These are phyloP conservation scores for Pteromalus puparum DNA, from an alignment of 1,140 invertebrate species.

Conservation along the genomic window DNA sequence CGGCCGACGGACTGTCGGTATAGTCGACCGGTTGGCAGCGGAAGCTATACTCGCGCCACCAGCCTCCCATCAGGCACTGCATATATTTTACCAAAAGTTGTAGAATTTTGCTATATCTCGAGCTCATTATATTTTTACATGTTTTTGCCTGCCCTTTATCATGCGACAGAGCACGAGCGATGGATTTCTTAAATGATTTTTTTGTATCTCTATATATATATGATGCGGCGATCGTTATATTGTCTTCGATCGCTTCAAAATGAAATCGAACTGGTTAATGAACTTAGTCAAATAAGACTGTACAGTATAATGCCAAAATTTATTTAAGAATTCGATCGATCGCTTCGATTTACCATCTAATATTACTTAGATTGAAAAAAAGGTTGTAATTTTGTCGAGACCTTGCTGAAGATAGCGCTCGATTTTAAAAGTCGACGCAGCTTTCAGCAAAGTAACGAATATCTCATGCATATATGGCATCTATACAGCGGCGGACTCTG, in stretches of 20 bases:
- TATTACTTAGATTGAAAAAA: neutral
- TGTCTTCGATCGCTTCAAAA: too few species aligned
- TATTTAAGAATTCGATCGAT: neutral
- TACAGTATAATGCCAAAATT: neutral
- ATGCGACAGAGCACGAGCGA: neutral
- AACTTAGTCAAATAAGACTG: neutral
- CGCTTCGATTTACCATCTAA: neutral
- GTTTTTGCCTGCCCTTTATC: neutral
- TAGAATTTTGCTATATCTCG: neutral
- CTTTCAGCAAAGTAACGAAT: neutral
- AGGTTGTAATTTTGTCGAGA: neutral
- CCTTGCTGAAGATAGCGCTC: neutral
- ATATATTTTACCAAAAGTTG: slow-evolving; percentile 56
- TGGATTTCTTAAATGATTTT: neutral
- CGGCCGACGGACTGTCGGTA: slow-evolving; percentile 82
- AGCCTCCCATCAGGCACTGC: slow-evolving; percentile 85
- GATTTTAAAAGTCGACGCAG: neutral
- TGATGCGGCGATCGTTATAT: too few species aligned
- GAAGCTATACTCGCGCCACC: slow-evolving; percentile 89
- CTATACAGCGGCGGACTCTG: neutral
- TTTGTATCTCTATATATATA: neutral
- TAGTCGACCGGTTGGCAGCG: slow-evolving; percentile 93
- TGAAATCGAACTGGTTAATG: too few species aligned
- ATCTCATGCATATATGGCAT: neutral
- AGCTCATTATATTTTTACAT: neutral